Percentiles rank a stretch among this genome's conserved stretches.
Conservation (phyloP, 2,113 vertebrate species). For the Stegostoma tigrinum region DNA sequence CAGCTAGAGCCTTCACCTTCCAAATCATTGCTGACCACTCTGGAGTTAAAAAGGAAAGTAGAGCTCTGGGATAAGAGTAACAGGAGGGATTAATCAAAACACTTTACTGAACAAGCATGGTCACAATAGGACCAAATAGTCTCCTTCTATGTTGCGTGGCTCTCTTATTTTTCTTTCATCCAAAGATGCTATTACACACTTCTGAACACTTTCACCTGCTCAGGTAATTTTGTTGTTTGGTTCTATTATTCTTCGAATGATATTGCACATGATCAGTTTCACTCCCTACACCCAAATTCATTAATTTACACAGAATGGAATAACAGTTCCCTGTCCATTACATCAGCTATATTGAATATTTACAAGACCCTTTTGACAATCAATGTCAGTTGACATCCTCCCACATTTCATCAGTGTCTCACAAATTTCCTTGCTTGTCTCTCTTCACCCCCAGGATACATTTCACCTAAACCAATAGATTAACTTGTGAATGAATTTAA, state of each 20-base stretch:
- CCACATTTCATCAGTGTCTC: neutral
- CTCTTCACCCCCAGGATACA: neutral
- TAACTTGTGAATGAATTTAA: neutral
- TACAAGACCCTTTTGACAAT: too few relatives aligned
- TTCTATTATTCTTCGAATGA: too few relatives aligned
- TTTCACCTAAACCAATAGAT: neutral
- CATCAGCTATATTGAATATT: neutral
- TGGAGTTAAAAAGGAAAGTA: too few relatives aligned
- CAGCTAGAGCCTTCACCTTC: neutral
- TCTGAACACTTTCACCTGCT: too few relatives aligned
- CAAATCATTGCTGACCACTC: neutral
- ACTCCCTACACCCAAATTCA: neutral
- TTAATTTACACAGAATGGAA: neutral
- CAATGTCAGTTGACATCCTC: too few relatives aligned
- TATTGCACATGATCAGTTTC: neutral
- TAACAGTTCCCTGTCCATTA: neutral
- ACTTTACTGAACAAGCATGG: neutral
- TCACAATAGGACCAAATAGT: neutral
- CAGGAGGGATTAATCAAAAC: neutral
- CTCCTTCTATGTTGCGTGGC: too few relatives aligned
- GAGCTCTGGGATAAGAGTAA: neutral
- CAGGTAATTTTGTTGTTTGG: too few relatives aligned
- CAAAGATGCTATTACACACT: too few relatives aligned
- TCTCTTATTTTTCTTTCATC: too few relatives aligned
- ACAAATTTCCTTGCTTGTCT: neutral